Evolutionary conservation across 1,140 invertebrate genomes (phyloP).

Genomic region (Cyclina sinensis): DNA sequence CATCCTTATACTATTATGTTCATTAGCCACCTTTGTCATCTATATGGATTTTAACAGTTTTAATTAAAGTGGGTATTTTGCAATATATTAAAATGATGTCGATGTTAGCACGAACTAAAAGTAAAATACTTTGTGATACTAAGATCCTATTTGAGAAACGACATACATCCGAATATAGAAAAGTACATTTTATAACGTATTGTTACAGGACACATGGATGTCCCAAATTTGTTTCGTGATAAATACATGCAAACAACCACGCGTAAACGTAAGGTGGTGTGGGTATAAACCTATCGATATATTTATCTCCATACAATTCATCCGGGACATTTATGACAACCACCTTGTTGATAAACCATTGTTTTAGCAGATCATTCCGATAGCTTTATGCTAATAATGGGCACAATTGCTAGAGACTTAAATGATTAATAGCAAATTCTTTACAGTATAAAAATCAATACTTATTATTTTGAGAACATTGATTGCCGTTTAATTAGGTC

Average conservation of each 20-base stretch:
- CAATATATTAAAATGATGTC: too few relatives aligned
- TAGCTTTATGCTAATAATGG: not conserved
- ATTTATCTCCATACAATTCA: not conserved
- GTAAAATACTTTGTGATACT: too few relatives aligned
- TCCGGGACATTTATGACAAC: constrained; percentile 10
- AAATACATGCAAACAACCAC: not conserved
- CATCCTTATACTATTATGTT: too few relatives aligned
- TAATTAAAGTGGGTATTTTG: too few relatives aligned
- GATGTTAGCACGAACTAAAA: too few relatives aligned
- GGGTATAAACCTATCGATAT: not conserved
- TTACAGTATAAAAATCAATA: not conserved
- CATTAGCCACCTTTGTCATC: too few relatives aligned
- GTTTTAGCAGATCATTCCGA: not conserved
- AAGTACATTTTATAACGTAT: too few relatives aligned
- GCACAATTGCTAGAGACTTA: not conserved
- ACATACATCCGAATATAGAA: too few relatives aligned
- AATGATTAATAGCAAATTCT: not conserved
- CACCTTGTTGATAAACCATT: not conserved
- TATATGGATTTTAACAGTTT: too few relatives aligned
- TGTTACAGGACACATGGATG: not conserved
- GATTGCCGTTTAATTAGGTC: not conserved
- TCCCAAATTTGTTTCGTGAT: not conserved
- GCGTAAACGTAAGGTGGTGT: not conserved
- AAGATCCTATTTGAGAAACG: too few relatives aligned
- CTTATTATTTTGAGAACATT: not conserved